These are phyloP conservation scores for Phenganax subtilis DNA, from an alignment of 92 coral and sea anemone species.

Conservation along the genomic window DNA sequence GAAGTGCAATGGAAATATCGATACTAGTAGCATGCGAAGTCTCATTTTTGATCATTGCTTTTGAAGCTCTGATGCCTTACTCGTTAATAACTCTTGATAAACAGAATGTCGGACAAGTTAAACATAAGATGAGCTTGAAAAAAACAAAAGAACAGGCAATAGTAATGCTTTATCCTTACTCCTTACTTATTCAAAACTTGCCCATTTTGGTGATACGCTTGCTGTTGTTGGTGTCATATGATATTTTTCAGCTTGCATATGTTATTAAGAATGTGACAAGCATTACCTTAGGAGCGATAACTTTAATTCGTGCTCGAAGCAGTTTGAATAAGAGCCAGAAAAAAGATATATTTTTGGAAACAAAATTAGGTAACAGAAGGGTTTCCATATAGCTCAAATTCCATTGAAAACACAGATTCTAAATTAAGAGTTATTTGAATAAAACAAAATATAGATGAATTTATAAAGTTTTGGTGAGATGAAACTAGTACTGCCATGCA, in stretches of 20 bases:
- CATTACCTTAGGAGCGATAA: slow-evolving; percentile 10
- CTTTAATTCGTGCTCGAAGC: slow-evolving; percentile 22
- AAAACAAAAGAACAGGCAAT: slow-evolving; percentile 29
- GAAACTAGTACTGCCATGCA: no score
- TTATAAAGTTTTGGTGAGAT: no score
- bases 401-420: no score
- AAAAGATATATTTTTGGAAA: background rate
- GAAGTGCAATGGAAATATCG: slow-evolving; percentile 18
- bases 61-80: slow-evolving; percentile 32
- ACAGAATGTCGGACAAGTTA: slow-evolving; percentile 11
- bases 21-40: slow-evolving; percentile 23
- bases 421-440: no score
- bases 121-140: background rate
- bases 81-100: slow-evolving; percentile 12
- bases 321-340: background rate
- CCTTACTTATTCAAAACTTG: slow-evolving; percentile 28
- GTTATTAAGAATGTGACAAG: slow-evolving; percentile 33
- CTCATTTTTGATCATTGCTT: slow-evolving; percentile 9
- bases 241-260: slow-evolving; percentile 17
- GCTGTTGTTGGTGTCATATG: slow-evolving; percentile 18
- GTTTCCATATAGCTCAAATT: slow-evolving; percentile 12
- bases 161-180: slow-evolving; percentile 32
- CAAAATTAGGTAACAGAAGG: slow-evolving; percentile 7
- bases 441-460: no score
- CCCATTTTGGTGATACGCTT: slow-evolving; percentile 28